Conservation (phyloP, 2,888 invertebrate species). For the Sinelater perroti region DNA sequence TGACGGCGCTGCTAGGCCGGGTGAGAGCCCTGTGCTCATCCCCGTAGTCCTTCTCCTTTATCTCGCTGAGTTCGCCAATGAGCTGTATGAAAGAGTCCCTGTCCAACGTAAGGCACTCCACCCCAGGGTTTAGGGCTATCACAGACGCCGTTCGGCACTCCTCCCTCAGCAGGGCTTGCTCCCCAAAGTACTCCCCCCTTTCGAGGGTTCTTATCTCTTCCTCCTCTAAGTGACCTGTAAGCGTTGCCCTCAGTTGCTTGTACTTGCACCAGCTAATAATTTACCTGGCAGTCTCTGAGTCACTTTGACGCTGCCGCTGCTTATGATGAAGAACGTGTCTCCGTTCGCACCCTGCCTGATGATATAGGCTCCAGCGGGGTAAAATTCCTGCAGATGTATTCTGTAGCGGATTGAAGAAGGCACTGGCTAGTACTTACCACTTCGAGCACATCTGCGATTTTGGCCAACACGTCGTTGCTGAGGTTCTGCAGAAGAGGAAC, state of each 20-base stretch:
- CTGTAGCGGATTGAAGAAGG: not conserved
- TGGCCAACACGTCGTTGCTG: slow-evolving; percentile 67
- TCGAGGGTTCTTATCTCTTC: slow-evolving; percentile 67
- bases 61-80: slow-evolving; percentile 78
- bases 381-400: slow-evolving; percentile 64
- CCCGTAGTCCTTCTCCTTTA: slow-evolving; percentile 78
- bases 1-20: slow-evolving; percentile 58
- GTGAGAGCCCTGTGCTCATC: slow-evolving; percentile 66
- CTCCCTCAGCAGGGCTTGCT: slow-evolving; percentile 71
- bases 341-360: slow-evolving; percentile 72
- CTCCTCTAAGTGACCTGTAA: slow-evolving; percentile 60
- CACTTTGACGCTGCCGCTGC: slow-evolving; percentile 67
- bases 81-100: slow-evolving; percentile 76
- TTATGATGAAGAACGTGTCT: slow-evolving; percentile 73
- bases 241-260: not conserved
- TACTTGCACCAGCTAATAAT: not conserved
- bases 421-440: slow-evolving; percentile 62
- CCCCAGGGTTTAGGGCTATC: slow-evolving; percentile 69
- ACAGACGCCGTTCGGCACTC: slow-evolving; percentile 75
- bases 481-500: slow-evolving; percentile 69
- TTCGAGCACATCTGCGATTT: slow-evolving; percentile 76
- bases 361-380: slow-evolving; percentile 69
- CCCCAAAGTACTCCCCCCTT: slow-evolving; percentile 73
- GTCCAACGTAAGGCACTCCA: slow-evolving; percentile 73
- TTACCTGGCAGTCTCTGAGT: slow-evolving; percentile 61